Evolutionary conservation across 2,113 vertebrate species (phyloP), one percentile per base, ranked within the genome.

Genomic region (Etia nguti): DNA sequence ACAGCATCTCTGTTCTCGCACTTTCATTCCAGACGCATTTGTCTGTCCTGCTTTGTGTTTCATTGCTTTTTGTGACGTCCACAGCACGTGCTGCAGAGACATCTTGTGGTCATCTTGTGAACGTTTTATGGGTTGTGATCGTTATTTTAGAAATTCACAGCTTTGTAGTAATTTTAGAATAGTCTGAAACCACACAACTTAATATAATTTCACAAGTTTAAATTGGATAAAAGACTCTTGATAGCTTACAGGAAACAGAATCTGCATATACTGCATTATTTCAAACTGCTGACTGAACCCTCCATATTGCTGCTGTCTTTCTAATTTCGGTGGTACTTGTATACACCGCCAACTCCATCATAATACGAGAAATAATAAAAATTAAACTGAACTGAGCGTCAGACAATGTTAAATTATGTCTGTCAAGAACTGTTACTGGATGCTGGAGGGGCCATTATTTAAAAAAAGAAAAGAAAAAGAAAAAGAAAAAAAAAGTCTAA

Each of bases 171-270:
- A 34, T 24, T 55, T 55, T 22, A 59, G 0, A 59, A 29, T 29
- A 15, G 22, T 57, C 4, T 12, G 29, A 59, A 59, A 59, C n/a
- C 3, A 3, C 10, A 12, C 10, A 22, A 22, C n/a, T 6, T 57
- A 10, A 62, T 4, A 34, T 16, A 16, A 48, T 15, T 48, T n/a
- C 18, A 36, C 31, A 11, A 36, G 9, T 65, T 62, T 36, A 36
- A 36, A 0, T n/a, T 0, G 12, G 18, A 65, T 36, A 36, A 36
- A 36, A 4, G 4, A 4, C 1, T n/a, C 31, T 36, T 36, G 60
- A n/a, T 16, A 10, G 26, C 26, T 60, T 60, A 60, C 57, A 60
- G 57, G 26, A 36, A 62, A n/a, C 57, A 31, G 26, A 16, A 16
- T 31, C 31, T n/a, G 4, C 31, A 11, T n/a, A 20, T 4, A 4